phyloP scores from a whole-genome alignment of 2,888 invertebrate genomes.

The Salpingus planirostris region DNA sequence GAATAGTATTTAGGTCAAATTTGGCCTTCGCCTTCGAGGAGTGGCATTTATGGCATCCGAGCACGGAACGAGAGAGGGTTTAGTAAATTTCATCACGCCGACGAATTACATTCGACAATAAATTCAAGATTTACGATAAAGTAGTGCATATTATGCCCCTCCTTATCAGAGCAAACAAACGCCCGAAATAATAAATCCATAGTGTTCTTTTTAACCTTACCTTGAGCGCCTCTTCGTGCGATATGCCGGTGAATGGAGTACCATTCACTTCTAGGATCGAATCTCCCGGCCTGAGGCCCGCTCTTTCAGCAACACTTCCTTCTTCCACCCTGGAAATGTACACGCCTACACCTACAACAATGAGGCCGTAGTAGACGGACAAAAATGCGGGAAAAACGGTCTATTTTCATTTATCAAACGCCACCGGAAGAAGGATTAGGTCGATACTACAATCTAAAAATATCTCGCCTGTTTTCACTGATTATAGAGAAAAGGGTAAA shows the following conservation, averaged over 20 bases:
- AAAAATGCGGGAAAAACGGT: no score
- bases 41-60: conserved; percentile 8
- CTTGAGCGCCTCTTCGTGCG: conserved; percentile 88
- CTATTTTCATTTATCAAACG: no score
- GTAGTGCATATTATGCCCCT: no score
- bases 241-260: conserved; percentile 84
- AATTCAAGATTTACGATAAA: no score
- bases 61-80: conserved; percentile 11
- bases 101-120: conserved; percentile 7
- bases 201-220: conserved; percentile 40
- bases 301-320: conserved; percentile 80
- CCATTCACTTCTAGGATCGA: conserved; percentile 93
- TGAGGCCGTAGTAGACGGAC: no score
- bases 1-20: no score
- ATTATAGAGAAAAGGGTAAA: no score
- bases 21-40: no score
- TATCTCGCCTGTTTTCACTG: no score
- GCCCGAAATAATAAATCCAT: background rate
- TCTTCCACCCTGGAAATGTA: conserved; percentile 89
- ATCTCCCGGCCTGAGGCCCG: conserved; percentile 84
- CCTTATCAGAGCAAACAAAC: background rate
- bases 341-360: conserved; percentile 69
- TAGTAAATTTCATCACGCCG: conserved; percentile 11
- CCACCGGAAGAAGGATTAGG: no score
- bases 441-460: no score